Evolutionary conservation across 2,113 vertebrate genomes (phyloP).

Genomic region (Gymnarchus niloticus): DNA sequence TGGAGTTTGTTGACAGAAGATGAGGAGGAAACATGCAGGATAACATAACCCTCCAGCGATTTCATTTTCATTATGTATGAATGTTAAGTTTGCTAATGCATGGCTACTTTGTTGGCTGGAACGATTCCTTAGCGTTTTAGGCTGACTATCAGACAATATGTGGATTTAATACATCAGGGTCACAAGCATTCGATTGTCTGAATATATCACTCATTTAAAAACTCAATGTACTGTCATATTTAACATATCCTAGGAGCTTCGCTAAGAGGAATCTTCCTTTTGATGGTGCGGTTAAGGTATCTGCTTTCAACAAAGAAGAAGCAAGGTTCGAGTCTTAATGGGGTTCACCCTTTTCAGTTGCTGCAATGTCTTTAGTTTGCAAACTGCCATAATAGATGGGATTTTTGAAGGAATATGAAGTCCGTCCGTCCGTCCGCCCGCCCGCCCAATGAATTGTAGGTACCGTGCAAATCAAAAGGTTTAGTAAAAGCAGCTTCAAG

Average conservation of each 20-base stretch:
- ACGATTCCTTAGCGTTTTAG: not conserved
- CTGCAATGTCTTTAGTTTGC: no score
- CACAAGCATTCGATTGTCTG: not conserved
- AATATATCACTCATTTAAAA: not conserved
- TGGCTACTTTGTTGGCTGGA: not conserved
- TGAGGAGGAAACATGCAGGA: not conserved
- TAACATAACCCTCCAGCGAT: not conserved
- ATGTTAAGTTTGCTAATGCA: no score
- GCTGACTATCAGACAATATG: not conserved
- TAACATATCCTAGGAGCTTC: not conserved
- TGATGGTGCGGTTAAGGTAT: not conserved
- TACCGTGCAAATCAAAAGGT: no score
- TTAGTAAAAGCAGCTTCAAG: no score
- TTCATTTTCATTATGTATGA: not conserved
- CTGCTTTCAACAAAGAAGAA: not conserved
- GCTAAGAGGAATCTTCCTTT: not conserved
- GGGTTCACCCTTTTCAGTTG: not conserved
- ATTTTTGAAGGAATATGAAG: not conserved
- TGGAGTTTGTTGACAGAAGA: not conserved
- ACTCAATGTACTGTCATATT: not conserved
- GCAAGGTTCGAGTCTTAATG: not conserved
- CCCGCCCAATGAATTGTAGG: no score
- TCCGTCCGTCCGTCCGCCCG: no score
- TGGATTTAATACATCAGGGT: not conserved
- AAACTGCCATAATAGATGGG: no score